Evolutionary conservation across 2,888 invertebrate species (phyloP), one percentile per base, ranked within the genome.

Genomic region (Pollenia labialis): DNA sequence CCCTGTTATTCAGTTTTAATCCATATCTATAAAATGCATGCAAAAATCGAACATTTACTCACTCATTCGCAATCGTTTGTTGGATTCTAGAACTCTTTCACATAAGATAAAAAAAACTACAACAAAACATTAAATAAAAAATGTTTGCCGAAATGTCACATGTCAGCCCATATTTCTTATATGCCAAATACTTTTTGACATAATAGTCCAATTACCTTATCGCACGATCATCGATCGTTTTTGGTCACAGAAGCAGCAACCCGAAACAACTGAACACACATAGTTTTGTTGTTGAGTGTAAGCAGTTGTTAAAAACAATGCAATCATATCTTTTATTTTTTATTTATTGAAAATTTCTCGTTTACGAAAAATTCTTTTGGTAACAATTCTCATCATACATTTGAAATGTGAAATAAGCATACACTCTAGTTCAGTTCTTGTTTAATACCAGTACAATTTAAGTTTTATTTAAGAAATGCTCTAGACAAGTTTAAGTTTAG

Each of bases 201-300:
- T 92, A 92, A 92, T 92, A 92, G 92, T 92, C 92, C 92, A 92
- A 92, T 92, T 92, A 92, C 92, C 92, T 92, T 92, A 92, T 92
- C 92, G 92, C 92, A 91, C 92, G 91, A 91, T 91, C 91, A 90
- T 92, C 87, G 86, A 85, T 87, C 87, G 88, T 84, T 87, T 82
- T 84, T 87, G 81, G 87, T 72, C 84, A 84, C 81, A 87, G 84
- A 81, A 84, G 82, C 85, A 85, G 82, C 85, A 85, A 54, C 74
- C 69, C 32, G n/a, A 80, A 52, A 80, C 69, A 81, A 64, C 72
- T 23, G 60, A 77, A 79, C 44, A 58, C 52, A 85, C 68, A 54
- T 52, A 52, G 62, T 80, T 42, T 18, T 72, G 18, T 75, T 74
- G 16, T 46, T 66, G 11, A 72, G 46, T 64, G 68, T 68, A 14